Evolutionary conservation across 2,888 invertebrate genomes (phyloP).

Genomic region (Scaptodrosophila latifasciaeformis): DNA sequence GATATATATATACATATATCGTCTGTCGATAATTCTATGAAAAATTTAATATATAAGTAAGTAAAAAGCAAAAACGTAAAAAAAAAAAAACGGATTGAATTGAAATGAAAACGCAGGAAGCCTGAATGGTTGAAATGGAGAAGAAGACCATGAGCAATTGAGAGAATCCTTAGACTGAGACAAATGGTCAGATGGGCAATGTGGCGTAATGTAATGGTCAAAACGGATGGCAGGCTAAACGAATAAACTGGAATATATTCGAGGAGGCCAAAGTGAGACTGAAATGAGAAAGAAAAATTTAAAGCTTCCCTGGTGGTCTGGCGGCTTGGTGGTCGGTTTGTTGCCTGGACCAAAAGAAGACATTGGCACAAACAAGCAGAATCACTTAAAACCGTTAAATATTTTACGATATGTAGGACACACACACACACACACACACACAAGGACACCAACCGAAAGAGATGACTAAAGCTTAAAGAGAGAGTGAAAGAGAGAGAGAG

Average conservation of each 20-base stretch:
- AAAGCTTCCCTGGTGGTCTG: too few relatives aligned
- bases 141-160: neutral
- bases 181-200: conserved; percentile 47
- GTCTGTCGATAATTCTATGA: conserved; percentile 15
- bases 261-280: too few relatives aligned
- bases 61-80: too few relatives aligned
- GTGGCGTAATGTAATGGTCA: conserved; percentile 29
- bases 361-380: conserved; percentile 24
- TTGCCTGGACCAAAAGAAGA: too few relatives aligned
- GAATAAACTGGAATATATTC: conserved; percentile 14
- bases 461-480: too few relatives aligned
- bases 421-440: neutral
- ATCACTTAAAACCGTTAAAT: conserved; percentile 67
- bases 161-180: conserved; percentile 29
- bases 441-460: neutral
- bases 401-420: conserved; percentile 56
- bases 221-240: conserved; percentile 13
- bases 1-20: conserved; percentile 18
- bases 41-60: conserved; percentile 63
- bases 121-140: neutral
- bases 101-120: neutral
- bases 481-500: too few relatives aligned
- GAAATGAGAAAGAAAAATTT: too few relatives aligned
- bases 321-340: too few relatives aligned
- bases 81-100: conserved; percentile 40